phyloP scores from a whole-genome alignment of 2,797 vertebrate genomes.

The Enteromius paludinosus region DNA sequence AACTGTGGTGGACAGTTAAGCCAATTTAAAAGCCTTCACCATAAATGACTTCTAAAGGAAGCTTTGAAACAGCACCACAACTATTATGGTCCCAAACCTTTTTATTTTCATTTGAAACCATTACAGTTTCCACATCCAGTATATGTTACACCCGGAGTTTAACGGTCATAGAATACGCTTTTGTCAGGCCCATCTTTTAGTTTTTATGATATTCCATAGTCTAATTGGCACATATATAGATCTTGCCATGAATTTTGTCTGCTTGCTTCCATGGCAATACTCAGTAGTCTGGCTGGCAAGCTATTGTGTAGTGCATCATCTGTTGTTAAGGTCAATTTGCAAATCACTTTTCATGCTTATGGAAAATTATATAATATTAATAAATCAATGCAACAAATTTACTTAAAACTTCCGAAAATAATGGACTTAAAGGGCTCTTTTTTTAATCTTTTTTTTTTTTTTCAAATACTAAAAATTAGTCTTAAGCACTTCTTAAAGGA shows the following conservation, averaged over 20 bases:
- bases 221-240: conserved; percentile 73
- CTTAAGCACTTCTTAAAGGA: background rate
- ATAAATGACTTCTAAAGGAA: conserved; percentile 63
- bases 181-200: conserved; percentile 74
- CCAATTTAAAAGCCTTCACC: conserved; percentile 66
- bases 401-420: background rate
- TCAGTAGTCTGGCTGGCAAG: conserved; percentile 56
- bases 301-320: conserved; percentile 45
- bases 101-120: conserved; percentile 73
- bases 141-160: conserved; percentile 71
- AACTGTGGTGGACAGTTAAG: conserved; percentile 72
- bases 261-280: conserved; percentile 69
- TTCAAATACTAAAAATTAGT: background rate
- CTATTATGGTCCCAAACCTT: conserved; percentile 76
- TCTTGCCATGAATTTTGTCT: conserved; percentile 70
- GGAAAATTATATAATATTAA: conserved; percentile 26
- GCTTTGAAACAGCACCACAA: conserved; percentile 74
- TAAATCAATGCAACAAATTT: background rate
- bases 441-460: background rate
- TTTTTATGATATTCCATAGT: conserved; percentile 71
- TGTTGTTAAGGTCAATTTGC: background rate
- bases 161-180: conserved; percentile 71
- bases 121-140: conserved; percentile 79
- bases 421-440: background rate
- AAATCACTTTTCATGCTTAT: background rate